These are phyloP conservation scores for Drosophila picticornis DNA, from an alignment of 2,888 invertebrate species.

Conservation along the genomic window DNA sequence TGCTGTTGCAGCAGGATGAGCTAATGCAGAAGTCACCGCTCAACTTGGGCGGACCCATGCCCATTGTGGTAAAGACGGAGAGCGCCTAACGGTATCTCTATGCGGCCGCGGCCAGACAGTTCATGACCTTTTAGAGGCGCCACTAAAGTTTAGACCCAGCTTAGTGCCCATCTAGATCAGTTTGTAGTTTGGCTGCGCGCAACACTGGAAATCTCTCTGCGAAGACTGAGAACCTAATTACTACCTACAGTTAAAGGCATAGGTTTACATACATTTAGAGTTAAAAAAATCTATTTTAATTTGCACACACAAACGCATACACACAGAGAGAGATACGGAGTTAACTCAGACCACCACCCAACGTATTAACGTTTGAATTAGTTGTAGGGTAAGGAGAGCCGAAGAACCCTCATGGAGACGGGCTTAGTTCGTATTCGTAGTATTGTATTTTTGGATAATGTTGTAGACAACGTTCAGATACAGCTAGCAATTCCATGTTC, in stretches of 20 bases:
- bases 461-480: slow-evolving; percentile 67
- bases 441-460: slow-evolving; percentile 66
- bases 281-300: slow-evolving; percentile 37
- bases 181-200: slow-evolving; percentile 52
- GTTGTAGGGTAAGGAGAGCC: slow-evolving; percentile 45
- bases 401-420: slow-evolving; percentile 25
- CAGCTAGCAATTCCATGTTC: slow-evolving; percentile 81
- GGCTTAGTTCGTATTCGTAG: slow-evolving; percentile 55
- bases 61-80: slow-evolving; percentile 85
- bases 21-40: slow-evolving; percentile 79
- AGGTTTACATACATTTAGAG: slow-evolving; percentile 39
- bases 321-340: slow-evolving; percentile 31
- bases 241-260: slow-evolving; percentile 79
- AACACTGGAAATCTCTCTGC: slow-evolving; percentile 84
- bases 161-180: slow-evolving; percentile 62
- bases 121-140: slow-evolving; percentile 67
- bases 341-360: slow-evolving; percentile 70
- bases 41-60: slow-evolving; percentile 78
- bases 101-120: slow-evolving; percentile 67
- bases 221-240: slow-evolving; percentile 85
- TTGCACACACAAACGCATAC: slow-evolving; percentile 23
- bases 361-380: slow-evolving; percentile 73
- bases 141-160: slow-evolving; percentile 27
- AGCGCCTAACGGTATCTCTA: slow-evolving; percentile 83
- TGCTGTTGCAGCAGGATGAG: slow-evolving; percentile 82